Conservation (phyloP, 2,888 invertebrate genomes). For the Muschampia plurimacula region DNA sequence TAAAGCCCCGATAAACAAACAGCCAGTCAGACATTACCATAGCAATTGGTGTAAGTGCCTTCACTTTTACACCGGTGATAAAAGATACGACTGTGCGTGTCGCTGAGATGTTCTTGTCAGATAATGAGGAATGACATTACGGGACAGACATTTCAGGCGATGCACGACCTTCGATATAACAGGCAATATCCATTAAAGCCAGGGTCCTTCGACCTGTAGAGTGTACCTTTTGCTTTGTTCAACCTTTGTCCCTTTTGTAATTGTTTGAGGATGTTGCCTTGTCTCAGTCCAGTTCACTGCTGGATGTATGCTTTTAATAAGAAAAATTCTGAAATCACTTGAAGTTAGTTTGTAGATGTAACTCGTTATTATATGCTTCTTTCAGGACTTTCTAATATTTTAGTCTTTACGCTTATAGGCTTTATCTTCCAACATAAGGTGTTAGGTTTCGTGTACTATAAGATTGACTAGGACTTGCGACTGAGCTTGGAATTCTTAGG, state of each 20-base stretch:
- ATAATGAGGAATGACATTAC: constrained; percentile 29
- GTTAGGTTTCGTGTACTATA: no score
- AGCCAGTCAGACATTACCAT: constrained; percentile 18
- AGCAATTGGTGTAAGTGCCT: constrained; percentile 33
- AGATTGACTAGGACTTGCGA: no score
- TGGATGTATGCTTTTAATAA: neutral
- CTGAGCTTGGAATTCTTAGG: accelerated
- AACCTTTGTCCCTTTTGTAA: neutral
- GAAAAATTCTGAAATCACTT: neutral
- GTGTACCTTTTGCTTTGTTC: neutral
- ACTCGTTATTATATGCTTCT: no score
- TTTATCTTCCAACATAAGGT: no score
- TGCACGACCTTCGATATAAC: constrained; percentile 4
- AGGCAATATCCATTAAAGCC: constrained; percentile 6
- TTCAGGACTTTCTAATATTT: no score
- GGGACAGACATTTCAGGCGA: neutral
- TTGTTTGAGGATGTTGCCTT: neutral
- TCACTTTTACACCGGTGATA: constrained; percentile 32
- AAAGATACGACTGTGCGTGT: constrained; percentile 27
- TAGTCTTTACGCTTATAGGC: no score
- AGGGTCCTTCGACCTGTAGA: neutral
- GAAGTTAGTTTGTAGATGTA: neutral
- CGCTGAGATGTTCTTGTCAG: constrained; percentile 17
- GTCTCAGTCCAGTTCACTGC: neutral
- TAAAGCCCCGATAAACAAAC: constrained; percentile 18